Evolutionary conservation across 2,797 vertebrate genomes (phyloP), one percentile per base, ranked within the genome.

Genomic region (Hapalemur alaotrensis): DNA sequence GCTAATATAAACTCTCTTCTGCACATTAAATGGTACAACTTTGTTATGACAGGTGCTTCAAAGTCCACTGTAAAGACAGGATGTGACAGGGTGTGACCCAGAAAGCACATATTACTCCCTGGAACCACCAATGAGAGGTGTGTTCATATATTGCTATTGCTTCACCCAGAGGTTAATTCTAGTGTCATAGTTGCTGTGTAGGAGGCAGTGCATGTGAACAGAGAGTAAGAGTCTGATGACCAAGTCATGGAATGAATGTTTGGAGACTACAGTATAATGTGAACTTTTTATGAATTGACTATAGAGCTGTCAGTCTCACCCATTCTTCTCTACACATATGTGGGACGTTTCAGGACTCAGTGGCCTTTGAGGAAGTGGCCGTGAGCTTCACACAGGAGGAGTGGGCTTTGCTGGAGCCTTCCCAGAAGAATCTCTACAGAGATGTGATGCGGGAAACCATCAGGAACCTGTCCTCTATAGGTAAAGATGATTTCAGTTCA

Each of bases 331-430:
- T 65, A 25, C n/a, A 52, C 14, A 28, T 22, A 20, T 82, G 25
- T 41, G 48, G 54, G 38, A 17, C 81, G 32, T 81, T 95, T 80
- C 14, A 92, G 94, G 89, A 81, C 20, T 73, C 61, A 10, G 46
- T 95, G 38, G 86, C 76, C 32, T 92, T 92, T 59, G 94, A 95
- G 59, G 84, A 95, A 48, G 79, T 93, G 65, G 79, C 63, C 46
- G 91, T 95, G 91, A 46, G 46, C 70, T 95, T 95, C 85, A 89
- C 85, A 0, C 43, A 32, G 52, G 85, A 95, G 41, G 94, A 95
- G 30, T 95, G 90, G 70, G 79, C 85, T 93, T 41, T 89, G 69
- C 52, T 95, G 43, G n/a, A 89, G 46, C 35, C 70, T 38, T 54
- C 32, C 38, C 91, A 95, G 85, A 84, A 72, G 79, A 78, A 70